These are phyloP conservation scores for Opisthograptis luteolata DNA, from an alignment of 2,888 invertebrate genomes.

Conservation along the genomic window DNA sequence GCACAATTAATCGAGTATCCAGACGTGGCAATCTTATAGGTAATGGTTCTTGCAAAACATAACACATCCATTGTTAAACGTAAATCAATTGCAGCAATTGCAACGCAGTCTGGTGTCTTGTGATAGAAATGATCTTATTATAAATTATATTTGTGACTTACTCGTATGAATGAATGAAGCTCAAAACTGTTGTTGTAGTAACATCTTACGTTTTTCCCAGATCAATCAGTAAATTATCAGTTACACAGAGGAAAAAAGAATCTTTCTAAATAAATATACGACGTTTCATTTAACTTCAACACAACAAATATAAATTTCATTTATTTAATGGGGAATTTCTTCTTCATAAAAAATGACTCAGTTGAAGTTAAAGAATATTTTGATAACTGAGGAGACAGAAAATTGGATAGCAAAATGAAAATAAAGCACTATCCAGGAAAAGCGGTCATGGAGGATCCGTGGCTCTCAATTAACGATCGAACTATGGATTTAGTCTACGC, in stretches of 20 bases:
- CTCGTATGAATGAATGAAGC: not conserved
- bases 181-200: constrained; percentile 42
- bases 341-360: constrained; percentile 30
- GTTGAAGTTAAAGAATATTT: constrained; percentile 2
- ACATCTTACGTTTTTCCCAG: constrained; percentile 8
- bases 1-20: constrained; percentile 36
- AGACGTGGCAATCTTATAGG: constrained; percentile 33
- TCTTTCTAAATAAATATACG: not conserved
- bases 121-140: not conserved
- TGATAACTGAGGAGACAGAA: constrained; percentile 5
- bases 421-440: constrained; percentile 93
- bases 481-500: constrained; percentile 92
- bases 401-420: constrained; percentile 86
- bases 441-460: constrained; percentile 91
- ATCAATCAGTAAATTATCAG: constrained; percentile 1
- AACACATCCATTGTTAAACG: constrained; percentile 49
- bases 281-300: constrained; percentile 8
- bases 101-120: constrained; percentile 28
- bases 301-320: constrained; percentile 23
- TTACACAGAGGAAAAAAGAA: not conserved
- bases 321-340: constrained; percentile 46
- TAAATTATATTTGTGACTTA: not conserved
- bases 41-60: constrained; percentile 46
- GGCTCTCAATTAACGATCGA: constrained; percentile 87
- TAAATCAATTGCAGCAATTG: constrained; percentile 40